phyloP scores from a whole-genome alignment of 2,113 vertebrate species.

The Onychorhynchus coronatus region DNA sequence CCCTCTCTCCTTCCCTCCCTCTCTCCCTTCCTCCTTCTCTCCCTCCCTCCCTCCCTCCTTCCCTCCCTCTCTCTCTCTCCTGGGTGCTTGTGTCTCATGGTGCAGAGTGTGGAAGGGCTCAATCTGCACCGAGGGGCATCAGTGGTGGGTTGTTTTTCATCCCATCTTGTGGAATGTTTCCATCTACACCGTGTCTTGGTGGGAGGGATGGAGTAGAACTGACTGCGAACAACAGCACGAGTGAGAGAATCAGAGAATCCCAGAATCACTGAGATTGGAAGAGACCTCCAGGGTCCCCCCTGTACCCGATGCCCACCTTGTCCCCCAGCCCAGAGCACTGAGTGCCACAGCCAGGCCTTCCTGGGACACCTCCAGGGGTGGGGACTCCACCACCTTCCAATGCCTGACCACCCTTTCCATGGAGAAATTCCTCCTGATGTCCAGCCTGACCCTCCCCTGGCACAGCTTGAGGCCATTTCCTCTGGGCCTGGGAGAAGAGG shows the following conservation, averaged over 20 bases:
- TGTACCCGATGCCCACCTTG: background rate
- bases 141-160: too few relatives aligned
- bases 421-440: background rate
- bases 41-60: background rate
- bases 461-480: background rate
- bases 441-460: background rate
- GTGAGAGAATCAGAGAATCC: background rate
- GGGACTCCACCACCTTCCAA: background rate
- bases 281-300: background rate
- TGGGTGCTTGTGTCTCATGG: background rate
- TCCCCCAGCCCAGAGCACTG: background rate
- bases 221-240: background rate
- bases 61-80: background rate
- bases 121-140: background rate
- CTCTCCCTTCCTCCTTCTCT: too few relatives aligned
- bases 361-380: background rate
- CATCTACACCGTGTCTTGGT: background rate
- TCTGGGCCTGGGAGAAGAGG: background rate
- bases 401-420: background rate
- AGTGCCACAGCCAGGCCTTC: background rate
- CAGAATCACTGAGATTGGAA: background rate
- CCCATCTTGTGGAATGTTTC: background rate
- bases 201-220: background rate
- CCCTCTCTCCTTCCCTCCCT: background rate
- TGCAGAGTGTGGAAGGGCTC: accelerated